phyloP scores from a whole-genome alignment of 92 coral and sea anemone species.

The Muricea muricata region DNA sequence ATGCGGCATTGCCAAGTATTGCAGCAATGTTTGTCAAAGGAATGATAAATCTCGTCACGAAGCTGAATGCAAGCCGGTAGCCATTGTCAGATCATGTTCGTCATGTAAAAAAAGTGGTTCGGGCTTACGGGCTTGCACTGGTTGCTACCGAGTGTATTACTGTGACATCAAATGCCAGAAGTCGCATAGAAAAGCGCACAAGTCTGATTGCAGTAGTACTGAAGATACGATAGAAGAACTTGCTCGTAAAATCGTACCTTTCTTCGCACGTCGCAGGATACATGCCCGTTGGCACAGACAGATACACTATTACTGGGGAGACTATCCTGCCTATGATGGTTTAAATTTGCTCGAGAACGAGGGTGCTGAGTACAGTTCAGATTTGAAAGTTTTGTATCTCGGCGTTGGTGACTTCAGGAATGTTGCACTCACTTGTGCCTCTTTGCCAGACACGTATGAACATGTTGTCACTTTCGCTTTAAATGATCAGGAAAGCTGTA shows the following conservation, averaged over 20 bases:
- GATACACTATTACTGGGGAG: conserved; percentile 76
- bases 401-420: conserved; percentile 85
- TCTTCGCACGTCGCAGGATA: background rate
- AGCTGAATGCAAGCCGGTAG: background rate
- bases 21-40: background rate
- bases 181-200: background rate
- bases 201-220: background rate
- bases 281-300: background rate
- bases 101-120: conserved; percentile 3
- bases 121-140: conserved; percentile 10
- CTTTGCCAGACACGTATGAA: conserved; percentile 58
- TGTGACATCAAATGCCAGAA: conserved; percentile 1
- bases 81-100: conserved; percentile 7
- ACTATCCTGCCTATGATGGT: conserved; percentile 76
- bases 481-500: conserved; percentile 72
- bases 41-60: conserved; percentile 19
- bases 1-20: conserved; percentile 11
- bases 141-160: conserved; percentile 13
- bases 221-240: background rate
- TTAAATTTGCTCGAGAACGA: conserved; percentile 78
- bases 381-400: conserved; percentile 66
- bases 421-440: conserved; percentile 65
- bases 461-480: conserved; percentile 63
- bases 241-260: background rate
- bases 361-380: conserved; percentile 58